These are phyloP conservation scores for Corynorhinus townsendii DNA, from an alignment of 2,113 vertebrate species.

Conservation along the genomic window DNA sequence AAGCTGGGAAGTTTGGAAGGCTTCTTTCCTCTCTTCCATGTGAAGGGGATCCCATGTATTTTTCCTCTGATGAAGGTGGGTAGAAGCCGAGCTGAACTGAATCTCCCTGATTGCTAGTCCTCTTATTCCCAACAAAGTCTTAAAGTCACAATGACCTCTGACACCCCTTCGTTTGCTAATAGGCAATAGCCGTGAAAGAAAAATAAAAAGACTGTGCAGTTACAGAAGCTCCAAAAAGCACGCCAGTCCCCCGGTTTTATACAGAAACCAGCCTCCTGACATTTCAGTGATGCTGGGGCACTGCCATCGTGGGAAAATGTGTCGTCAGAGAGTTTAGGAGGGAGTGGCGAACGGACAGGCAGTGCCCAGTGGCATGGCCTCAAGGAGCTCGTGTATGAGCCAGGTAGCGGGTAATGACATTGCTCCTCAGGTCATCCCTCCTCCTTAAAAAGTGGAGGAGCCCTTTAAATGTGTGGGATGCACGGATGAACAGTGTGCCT, in stretches of 20 bases:
- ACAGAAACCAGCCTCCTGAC: conserved; percentile 32
- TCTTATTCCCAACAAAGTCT: conserved; percentile 1
- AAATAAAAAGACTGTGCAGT: background rate
- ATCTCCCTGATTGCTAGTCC: conserved; percentile 25
- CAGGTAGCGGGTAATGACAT: background rate
- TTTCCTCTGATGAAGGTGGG: background rate
- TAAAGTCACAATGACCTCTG: conserved; percentile 3
- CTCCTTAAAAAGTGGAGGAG: background rate
- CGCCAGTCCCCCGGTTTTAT: conserved; percentile 29
- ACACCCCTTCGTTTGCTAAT: background rate
- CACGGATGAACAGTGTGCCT: conserved; percentile 57
- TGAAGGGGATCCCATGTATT: conserved; percentile 27
- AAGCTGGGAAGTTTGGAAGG: background rate
- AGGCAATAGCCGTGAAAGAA: background rate
- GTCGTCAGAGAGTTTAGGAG: conserved; percentile 16
- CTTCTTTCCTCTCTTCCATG: conserved; percentile 8
- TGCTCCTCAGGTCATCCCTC: conserved; percentile 52
- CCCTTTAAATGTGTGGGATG: conserved; percentile 66
- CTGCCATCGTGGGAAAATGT: conserved; percentile 41
- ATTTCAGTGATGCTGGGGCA: conserved; percentile 52
- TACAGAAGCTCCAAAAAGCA: conserved; percentile 17
- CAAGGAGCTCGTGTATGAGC: background rate
- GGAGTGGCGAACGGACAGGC: background rate
- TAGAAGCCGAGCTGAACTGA: conserved; percentile 4
- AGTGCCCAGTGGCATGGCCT: background rate